These are phyloP conservation scores for Strigamia maritima DNA, from an alignment of 2,888 invertebrate species.

Conservation along the genomic window DNA sequence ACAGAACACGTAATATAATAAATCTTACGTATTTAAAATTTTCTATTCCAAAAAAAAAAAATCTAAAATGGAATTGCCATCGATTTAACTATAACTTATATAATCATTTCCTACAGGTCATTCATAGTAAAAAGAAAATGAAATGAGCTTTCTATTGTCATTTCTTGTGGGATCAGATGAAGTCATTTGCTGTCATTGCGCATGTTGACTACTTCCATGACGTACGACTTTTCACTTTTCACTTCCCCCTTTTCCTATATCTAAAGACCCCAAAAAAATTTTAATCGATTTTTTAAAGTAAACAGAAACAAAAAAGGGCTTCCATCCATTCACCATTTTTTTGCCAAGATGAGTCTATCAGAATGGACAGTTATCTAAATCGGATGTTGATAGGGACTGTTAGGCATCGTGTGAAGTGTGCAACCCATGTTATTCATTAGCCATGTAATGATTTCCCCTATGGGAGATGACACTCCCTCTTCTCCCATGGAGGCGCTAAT, in stretches of 20 bases:
- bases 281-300: conserved; percentile 26
- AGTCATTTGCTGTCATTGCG: conserved; percentile 25
- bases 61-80: not conserved
- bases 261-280: not conserved
- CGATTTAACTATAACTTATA: not conserved
- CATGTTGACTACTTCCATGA: conserved; percentile 20
- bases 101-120: not conserved
- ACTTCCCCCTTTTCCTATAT: conserved; percentile 19
- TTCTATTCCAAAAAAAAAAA: not conserved
- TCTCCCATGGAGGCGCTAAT: conserved; percentile 20
- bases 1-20: no score
- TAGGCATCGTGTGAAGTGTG: conserved; percentile 31
- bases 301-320: not conserved
- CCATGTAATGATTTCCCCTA: conserved; percentile 31
- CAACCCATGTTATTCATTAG: conserved; percentile 34
- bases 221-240: conserved; percentile 18
- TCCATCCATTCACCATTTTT: not conserved
- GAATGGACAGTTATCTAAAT: conserved; percentile 20
- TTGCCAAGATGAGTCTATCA: conserved; percentile 7
- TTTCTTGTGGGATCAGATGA: conserved; percentile 14
- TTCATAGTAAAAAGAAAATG: not conserved
- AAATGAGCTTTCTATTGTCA: not conserved
- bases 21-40: not conserved
- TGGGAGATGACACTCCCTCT: conserved; percentile 22
- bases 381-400: conserved; percentile 21